phyloP scores from a whole-genome alignment of 2,113 vertebrate species.

The Serilophus lunatus region DNA sequence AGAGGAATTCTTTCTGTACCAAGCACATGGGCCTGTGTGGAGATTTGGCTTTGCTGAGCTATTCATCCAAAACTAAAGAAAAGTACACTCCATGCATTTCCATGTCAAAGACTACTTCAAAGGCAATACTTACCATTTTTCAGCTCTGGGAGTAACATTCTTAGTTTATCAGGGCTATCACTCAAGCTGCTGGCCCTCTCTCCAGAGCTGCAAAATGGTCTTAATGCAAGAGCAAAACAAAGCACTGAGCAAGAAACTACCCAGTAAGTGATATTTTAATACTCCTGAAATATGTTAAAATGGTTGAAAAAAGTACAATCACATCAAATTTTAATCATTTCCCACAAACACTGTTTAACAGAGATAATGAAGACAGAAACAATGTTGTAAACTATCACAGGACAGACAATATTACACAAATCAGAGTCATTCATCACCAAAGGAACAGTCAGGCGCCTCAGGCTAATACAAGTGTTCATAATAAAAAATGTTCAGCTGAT shows the following conservation, averaged over 20 bases:
- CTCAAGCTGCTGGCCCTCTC: background rate
- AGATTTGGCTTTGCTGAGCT: conserved; percentile 1
- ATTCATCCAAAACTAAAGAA: background rate
- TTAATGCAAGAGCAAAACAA: background rate
- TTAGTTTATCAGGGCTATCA: conserved; percentile 49
- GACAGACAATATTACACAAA: background rate
- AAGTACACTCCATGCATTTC: background rate
- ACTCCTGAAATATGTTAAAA: background rate
- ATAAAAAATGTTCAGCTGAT: conserved; percentile 23
- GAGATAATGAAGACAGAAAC: background rate
- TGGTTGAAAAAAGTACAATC: background rate
- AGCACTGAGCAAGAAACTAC: background rate
- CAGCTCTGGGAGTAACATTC: conserved; percentile 32
- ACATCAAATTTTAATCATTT: background rate
- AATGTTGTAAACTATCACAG: background rate
- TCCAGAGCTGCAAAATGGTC: conserved; percentile 20
- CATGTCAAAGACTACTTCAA: conserved; percentile 50
- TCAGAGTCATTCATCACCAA: background rate
- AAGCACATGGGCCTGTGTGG: background rate
- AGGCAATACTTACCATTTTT: conserved; percentile 19
- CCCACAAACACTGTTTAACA: background rate
- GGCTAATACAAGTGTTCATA: background rate
- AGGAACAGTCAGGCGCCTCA: background rate
- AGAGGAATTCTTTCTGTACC: background rate
- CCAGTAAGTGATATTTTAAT: background rate